Conservation (phyloP, 1,140 invertebrate species). For the Rhopalosiphum padi region DNA sequence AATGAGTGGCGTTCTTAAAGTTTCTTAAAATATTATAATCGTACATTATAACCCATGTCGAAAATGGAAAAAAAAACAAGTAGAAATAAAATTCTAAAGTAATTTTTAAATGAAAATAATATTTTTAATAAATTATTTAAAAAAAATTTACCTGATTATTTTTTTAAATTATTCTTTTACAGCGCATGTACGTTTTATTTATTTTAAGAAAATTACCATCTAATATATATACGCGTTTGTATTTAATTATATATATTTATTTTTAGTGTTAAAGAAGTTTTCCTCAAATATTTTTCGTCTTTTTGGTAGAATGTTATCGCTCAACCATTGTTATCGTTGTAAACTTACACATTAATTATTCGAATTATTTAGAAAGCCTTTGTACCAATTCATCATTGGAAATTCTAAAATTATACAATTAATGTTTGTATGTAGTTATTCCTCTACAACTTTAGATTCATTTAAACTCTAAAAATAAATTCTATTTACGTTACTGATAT, state of each 20-base stretch:
- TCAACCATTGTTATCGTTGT: background rate
- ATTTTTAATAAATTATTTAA: background rate
- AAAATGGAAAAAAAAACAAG: background rate
- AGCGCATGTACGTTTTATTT: background rate
- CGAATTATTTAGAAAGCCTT: background rate
- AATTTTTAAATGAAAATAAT: background rate
- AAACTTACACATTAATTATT: background rate
- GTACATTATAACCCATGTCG: background rate
- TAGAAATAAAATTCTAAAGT: background rate
- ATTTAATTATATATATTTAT: background rate
- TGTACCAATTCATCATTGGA: background rate
- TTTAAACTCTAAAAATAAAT: slow-evolving; percentile 6
- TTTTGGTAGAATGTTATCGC: background rate
- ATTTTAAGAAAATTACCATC: background rate
- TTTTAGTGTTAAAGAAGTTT: background rate
- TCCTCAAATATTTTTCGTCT: background rate
- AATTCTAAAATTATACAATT: background rate
- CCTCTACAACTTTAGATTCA: background rate
- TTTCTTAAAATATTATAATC: too few relatives aligned
- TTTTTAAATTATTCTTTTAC: background rate
- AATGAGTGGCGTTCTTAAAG: too few relatives aligned
- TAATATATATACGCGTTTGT: too few relatives aligned
- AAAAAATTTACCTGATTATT: background rate
- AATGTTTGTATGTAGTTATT: background rate
- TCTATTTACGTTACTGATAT: background rate